These are phyloP conservation scores for Trachops cirrhosus DNA, from an alignment of 2,797 vertebrate species.

Conservation along the genomic window DNA sequence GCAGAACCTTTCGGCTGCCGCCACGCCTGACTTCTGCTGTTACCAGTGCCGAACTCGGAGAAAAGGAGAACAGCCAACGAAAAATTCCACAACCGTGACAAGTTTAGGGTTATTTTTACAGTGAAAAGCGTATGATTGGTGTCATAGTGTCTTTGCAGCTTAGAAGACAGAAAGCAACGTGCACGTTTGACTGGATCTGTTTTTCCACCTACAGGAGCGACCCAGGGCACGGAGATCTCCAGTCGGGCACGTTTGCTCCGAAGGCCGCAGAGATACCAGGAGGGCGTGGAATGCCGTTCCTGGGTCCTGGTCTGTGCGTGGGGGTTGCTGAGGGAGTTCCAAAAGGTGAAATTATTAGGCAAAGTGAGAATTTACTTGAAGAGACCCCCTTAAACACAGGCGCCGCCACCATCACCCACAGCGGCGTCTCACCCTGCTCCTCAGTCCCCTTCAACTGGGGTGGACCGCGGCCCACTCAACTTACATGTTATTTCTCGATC, in stretches of 20 bases:
- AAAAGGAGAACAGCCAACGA: background rate
- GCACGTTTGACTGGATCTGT: background rate
- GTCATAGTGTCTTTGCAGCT: background rate
- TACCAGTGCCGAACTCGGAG: background rate
- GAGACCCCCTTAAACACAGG: background rate
- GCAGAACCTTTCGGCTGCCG: background rate
- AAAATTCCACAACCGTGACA: background rate
- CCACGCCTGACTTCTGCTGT: background rate
- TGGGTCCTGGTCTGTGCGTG: background rate
- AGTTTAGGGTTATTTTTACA: background rate
- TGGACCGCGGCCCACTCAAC: background rate
- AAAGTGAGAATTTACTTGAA: background rate
- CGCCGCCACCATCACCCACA: background rate
- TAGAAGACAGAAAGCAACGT: conserved; percentile 10
- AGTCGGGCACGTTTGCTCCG: background rate
- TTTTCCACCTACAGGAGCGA: background rate
- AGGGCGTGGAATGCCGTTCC: background rate
- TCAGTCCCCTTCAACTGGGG: background rate
- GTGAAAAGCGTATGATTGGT: background rate
- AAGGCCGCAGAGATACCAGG: background rate
- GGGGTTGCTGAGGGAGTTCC: background rate
- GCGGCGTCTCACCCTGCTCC: background rate
- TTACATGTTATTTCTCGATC: background rate
- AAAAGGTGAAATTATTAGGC: background rate
- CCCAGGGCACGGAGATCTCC: background rate